Base-by-base conservation (phyloP, 2,113 vertebrate species). In the Hydrochoerus hydrochaeris region DNA sequence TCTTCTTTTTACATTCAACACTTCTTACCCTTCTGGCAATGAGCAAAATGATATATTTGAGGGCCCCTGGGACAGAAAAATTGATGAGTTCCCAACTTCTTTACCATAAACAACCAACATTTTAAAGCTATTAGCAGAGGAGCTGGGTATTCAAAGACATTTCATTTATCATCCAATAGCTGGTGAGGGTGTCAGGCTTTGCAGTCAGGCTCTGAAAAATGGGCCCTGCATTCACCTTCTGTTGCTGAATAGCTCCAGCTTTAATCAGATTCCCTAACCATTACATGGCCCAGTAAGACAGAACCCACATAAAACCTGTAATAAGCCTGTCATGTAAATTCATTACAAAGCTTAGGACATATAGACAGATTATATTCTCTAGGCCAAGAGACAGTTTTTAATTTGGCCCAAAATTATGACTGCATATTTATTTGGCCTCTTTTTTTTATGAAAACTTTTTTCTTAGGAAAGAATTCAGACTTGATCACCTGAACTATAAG, bases 171-270 rank as follows among this genome's bases (percentile, higher is more conserved):
- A 97, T 57, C 67, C 32, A 89, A 12, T 67, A 91, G 83, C 75
- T 91, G 81, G 91, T 20, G 19, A 97, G 46, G 2, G 20, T 95
- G 69, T 96, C 81, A 91, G 88, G 73, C 7, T 28, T 69, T 85
- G 75, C 62, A 96, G 87, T 80, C 95, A 96, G 78, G n/a, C 89
- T 86, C 91, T 96, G 94, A 98, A 98, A 98, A 98, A 97, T 63
- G 26, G 96, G 94, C n/a, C 87, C 90, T 22, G 84, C 90, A 77
- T 95, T 89, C 38, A 94, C 92, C 28, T 81, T 52, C n/a, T 89
- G 4, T 81, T 88, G 95, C 54, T n/a, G 38, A 97, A 94, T 93
- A 96, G 91, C 75, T 82, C 81, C 73, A 93, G 67, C 88, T 88
- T 96, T 86, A 97, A 97, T 78, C 32, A 96, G 94, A 94, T 92